Evolutionary conservation across 2,888 invertebrate species (phyloP).

Genomic region (Cryptocephalus moraei): DNA sequence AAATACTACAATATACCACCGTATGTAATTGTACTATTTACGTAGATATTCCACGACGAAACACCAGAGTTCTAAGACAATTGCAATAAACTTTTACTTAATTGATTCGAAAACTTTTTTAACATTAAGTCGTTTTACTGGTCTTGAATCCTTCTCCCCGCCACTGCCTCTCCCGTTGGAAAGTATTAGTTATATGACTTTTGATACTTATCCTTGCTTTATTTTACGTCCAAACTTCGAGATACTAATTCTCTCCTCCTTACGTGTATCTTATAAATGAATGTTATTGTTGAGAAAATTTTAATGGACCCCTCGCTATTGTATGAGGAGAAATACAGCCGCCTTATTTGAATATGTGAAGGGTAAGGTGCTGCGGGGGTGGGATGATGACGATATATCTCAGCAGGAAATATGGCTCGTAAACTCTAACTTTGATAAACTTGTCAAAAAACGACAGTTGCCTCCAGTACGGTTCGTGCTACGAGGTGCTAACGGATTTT

Average conservation of each 20-base stretch:
- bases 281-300: constrained; percentile 21
- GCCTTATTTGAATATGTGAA: constrained; percentile 8
- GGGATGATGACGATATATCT: background rate
- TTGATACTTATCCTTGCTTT: constrained; percentile 23
- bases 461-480: constrained; percentile 5
- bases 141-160: too few species aligned
- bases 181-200: constrained; percentile 25
- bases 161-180: constrained; percentile 12
- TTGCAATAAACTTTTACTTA: too few species aligned
- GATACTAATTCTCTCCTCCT: constrained; percentile 15
- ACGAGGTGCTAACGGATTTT: constrained; percentile 6
- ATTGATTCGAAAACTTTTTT: too few species aligned
- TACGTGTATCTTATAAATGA: constrained; percentile 17
- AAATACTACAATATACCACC: too few species aligned
- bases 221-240: constrained; percentile 22
- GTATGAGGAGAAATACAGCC: constrained; percentile 3
- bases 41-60: too few species aligned
- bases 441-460: constrained; percentile 10
- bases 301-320: constrained; percentile 17
- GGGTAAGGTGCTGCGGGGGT: constrained; percentile 1
- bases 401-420: constrained; percentile 8
- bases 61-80: too few species aligned
- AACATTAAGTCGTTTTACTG: too few species aligned
- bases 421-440: constrained; percentile 9
- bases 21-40: too few species aligned